A percentile compares a stretch with the other conserved stretches of the same genome.
These are phyloP conservation scores for Rutpela maculata DNA, from an alignment of 2,888 invertebrate genomes.

Conservation along the genomic window DNA sequence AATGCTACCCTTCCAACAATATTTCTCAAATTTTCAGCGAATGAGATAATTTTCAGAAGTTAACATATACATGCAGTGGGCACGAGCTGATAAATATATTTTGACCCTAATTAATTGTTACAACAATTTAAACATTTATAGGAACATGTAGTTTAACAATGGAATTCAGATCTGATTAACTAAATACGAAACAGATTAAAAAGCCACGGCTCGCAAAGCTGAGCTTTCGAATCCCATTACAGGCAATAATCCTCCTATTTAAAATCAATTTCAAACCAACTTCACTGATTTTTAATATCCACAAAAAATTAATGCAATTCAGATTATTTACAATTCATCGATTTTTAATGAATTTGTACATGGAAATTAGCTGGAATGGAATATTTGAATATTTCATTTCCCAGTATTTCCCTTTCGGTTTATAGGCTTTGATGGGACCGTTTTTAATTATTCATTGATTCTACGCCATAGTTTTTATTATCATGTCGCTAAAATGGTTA, in stretches of 20 bases:
- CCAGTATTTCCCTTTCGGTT: not conserved
- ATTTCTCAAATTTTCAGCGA: no score
- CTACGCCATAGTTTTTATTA: not conserved
- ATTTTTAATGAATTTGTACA: conserved; percentile 56
- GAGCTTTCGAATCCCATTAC: conserved; percentile 67
- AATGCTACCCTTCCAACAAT: no score
- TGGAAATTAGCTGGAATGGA: conserved; percentile 27
- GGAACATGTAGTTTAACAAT: conserved; percentile 38
- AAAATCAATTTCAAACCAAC: conserved; percentile 69
- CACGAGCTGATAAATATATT: no score
- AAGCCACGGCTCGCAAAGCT: conserved; percentile 67
- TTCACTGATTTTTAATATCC: conserved; percentile 68
- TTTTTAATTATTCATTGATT: conserved; percentile 4
- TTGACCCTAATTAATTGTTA: not conserved
- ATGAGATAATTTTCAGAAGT: no score
- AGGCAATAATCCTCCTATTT: conserved; percentile 69
- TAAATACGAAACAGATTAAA: conserved; percentile 65
- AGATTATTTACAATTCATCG: conserved; percentile 62
- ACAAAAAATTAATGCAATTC: conserved; percentile 62
- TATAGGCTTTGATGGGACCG: not conserved
- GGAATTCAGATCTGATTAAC: conserved; percentile 64
- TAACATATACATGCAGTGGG: no score
- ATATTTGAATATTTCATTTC: conserved; percentile 31
- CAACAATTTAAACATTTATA: not conserved
- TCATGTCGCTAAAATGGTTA: no score